Percentiles rank a stretch among this genome's conserved stretches.
Evolutionary conservation across 2,888 invertebrate species (phyloP).

Genomic region (Taphrorychus bicolor): DNA sequence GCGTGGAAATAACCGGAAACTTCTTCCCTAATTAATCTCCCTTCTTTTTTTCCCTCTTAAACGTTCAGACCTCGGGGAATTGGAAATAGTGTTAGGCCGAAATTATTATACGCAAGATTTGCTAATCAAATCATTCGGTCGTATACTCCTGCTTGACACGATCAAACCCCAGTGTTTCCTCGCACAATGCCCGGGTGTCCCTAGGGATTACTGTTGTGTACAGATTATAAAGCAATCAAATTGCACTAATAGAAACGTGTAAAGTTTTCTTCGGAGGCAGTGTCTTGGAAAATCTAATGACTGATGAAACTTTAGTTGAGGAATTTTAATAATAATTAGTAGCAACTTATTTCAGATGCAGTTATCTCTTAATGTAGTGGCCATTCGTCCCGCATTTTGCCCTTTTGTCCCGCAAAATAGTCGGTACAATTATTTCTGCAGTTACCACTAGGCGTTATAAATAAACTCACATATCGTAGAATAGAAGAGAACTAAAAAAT

Average conservation of each 20-base stretch:
- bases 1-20: constrained; percentile 33
- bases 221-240: constrained; percentile 42
- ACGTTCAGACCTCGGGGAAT: too few species aligned
- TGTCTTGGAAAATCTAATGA: constrained; percentile 32
- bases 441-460: too few species aligned
- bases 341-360: too few species aligned
- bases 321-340: too few species aligned
- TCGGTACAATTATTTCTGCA: too few species aligned
- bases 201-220: constrained; percentile 40
- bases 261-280: constrained; percentile 16
- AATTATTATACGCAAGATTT: constrained; percentile 57
- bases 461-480: too few species aligned
- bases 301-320: too few species aligned
- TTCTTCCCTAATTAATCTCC: constrained; percentile 63
- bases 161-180: constrained; percentile 18
- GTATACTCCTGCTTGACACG: constrained; percentile 43
- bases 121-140: constrained; percentile 58
- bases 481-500: too few species aligned
- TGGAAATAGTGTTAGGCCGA: too few species aligned
- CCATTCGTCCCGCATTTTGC: too few species aligned
- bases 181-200: constrained; percentile 27
- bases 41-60: neutral
- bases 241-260: constrained; percentile 35
- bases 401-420: too few species aligned
- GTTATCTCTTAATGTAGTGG: too few species aligned